Conservation (phyloP, 1,140 invertebrate genomes). For the Cherax quadricarinatus region DNA sequence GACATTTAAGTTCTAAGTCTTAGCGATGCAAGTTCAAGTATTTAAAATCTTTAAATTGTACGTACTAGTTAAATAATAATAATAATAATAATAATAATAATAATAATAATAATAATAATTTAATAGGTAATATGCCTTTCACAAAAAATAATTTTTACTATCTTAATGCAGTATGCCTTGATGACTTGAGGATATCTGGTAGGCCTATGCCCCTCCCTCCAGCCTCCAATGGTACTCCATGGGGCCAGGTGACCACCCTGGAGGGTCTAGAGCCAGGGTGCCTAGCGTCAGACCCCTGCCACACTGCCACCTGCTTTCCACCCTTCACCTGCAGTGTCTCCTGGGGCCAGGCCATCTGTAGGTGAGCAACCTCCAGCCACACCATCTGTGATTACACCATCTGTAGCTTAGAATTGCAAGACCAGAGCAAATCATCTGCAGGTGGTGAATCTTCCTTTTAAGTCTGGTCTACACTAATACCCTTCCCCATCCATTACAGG, state of each 20-base stretch:
- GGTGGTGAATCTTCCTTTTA: background rate
- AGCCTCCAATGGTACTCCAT: background rate
- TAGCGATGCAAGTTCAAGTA: too few relatives aligned
- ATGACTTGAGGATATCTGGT: background rate
- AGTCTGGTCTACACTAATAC: background rate
- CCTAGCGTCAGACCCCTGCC: background rate
- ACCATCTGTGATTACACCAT: background rate
- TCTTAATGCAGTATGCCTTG: background rate
- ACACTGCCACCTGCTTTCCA: background rate
- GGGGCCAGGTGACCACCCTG: constrained; percentile 5
- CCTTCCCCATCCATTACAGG: background rate
- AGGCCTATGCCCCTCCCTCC: background rate
- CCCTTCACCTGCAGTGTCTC: background rate
- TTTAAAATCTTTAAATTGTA: too few relatives aligned
- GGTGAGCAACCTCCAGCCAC: background rate
- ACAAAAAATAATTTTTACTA: background rate
- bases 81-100: too few relatives aligned
- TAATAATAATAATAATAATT: too few relatives aligned
- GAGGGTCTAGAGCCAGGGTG: background rate
- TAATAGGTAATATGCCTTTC: too few relatives aligned
- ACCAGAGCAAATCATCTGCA: background rate
- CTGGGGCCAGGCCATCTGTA: constrained; percentile 5
- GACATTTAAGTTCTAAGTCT: too few relatives aligned
- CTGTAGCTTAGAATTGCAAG: background rate
- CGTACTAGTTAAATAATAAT: too few relatives aligned